Conservation (phyloP, 2,888 invertebrate species). For the Choreutis nemorana region DNA sequence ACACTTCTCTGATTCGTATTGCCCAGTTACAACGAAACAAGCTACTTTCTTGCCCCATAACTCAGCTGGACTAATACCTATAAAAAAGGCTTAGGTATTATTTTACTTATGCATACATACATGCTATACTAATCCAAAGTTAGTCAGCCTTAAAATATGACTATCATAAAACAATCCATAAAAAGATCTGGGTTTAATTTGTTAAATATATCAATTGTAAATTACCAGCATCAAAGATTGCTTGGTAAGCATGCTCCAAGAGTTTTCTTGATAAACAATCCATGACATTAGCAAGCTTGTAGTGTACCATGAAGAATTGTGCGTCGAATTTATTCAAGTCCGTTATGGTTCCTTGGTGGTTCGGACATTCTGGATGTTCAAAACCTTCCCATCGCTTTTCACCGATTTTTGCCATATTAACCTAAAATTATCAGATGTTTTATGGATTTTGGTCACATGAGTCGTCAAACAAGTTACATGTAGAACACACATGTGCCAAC, state of each 20-base stretch:
- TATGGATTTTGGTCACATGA: too few relatives aligned
- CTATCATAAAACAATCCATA: too few relatives aligned
- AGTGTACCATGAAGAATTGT: slow-evolving; percentile 71
- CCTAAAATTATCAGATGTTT: too few relatives aligned
- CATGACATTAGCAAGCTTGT: slow-evolving; percentile 19
- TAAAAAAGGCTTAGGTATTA: too few relatives aligned
- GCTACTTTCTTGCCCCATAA: slow-evolving; percentile 62
- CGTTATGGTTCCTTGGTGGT: slow-evolving; percentile 66
- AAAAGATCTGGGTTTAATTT: too few relatives aligned
- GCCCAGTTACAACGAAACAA: slow-evolving; percentile 46
- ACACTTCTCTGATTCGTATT: slow-evolving; percentile 67
- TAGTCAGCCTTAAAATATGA: too few relatives aligned
- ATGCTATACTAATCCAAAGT: not conserved
- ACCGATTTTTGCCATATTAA: too few relatives aligned
- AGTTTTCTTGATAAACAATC: slow-evolving; percentile 24
- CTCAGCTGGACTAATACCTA: slow-evolving; percentile 67
- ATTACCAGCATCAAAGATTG: slow-evolving; percentile 22
- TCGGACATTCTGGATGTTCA: slow-evolving; percentile 70
- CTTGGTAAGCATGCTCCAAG: slow-evolving; percentile 24
- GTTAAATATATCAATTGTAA: not conserved
- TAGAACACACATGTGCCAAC: too few relatives aligned
- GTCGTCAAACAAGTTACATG: too few relatives aligned
- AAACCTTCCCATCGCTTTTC: too few relatives aligned
- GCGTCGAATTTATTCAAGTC: slow-evolving; percentile 69
- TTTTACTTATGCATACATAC: too few relatives aligned